phyloP scores from a whole-genome alignment of 1,140 invertebrate species.

The Calliopsis andreniformis region DNA sequence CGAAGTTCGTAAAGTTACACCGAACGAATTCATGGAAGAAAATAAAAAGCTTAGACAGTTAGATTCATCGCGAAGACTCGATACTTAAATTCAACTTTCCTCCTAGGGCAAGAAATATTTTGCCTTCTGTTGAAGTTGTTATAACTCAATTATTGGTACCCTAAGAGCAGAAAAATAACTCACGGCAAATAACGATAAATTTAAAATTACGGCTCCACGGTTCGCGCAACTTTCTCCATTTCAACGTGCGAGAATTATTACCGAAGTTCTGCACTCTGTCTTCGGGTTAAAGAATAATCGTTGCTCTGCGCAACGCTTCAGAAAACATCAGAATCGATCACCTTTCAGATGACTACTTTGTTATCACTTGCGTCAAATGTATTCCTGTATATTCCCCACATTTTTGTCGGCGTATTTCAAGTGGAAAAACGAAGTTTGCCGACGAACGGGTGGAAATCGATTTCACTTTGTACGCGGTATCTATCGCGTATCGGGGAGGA shows the following conservation, averaged over 20 bases:
- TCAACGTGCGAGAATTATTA: constrained; percentile 14
- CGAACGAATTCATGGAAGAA: no score
- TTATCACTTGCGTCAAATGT: neutral
- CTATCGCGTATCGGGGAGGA: constrained; percentile 43
- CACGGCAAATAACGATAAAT: neutral
- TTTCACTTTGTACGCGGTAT: constrained; percentile 61
- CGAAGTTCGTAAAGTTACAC: no score
- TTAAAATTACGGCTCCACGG: neutral
- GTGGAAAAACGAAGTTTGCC: constrained; percentile 26
- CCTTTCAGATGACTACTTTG: neutral
- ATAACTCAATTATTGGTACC: no score
- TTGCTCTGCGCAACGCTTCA: neutral
- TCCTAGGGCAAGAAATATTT: no score
- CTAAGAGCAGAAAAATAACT: neutral
- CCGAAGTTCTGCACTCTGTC: constrained; percentile 3
- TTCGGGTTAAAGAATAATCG: neutral
- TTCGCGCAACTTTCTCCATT: constrained; percentile 5
- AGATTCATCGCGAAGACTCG: no score
- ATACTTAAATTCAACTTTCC: no score
- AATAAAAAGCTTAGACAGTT: no score
- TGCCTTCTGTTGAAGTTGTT: no score
- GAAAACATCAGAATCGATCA: neutral
- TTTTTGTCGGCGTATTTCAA: constrained; percentile 34
- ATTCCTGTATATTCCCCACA: constrained; percentile 31
- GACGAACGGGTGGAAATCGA: constrained; percentile 47